Evolutionary conservation across 2,113 vertebrate species (phyloP).

Genomic region (Pimephales promelas): DNA sequence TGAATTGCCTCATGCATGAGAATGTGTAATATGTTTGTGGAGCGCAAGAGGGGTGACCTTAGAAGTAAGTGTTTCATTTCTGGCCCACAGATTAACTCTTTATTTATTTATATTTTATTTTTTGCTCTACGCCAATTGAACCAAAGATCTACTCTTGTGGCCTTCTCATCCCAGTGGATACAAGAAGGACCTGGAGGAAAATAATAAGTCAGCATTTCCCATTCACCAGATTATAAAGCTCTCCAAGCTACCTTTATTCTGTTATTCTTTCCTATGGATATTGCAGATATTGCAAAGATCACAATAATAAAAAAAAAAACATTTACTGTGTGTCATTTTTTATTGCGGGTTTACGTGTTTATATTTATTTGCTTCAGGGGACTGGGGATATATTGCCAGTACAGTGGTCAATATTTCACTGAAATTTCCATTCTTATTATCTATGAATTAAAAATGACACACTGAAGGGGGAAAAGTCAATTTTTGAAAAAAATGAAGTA

Average conservation of each 20-base stretch:
- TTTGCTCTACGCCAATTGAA: slow-evolving; percentile 7
- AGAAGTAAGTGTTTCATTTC: slow-evolving; percentile 46
- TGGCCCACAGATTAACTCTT: slow-evolving; percentile 45
- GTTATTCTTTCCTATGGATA: slow-evolving; percentile 3
- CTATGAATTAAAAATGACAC: neutral
- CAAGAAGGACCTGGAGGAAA: slow-evolving; percentile 3
- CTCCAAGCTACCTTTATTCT: slow-evolving; percentile 4
- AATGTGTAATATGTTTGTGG: slow-evolving; percentile 51
- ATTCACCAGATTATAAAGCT: slow-evolving; percentile 21
- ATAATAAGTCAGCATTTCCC: slow-evolving; percentile 36
- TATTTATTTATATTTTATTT: neutral
- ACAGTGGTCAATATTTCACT: neutral
- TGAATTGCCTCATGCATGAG: slow-evolving; percentile 55
- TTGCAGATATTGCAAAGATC: neutral
- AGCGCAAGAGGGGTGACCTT: slow-evolving; percentile 42
- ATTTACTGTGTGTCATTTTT: slow-evolving; percentile 20
- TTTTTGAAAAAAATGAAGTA: no score
- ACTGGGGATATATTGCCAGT: neutral
- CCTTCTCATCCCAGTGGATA: neutral
- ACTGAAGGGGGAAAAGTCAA: no score
- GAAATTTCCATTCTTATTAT: neutral
- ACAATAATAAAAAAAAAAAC: neutral
- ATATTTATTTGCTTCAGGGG: slow-evolving; percentile 14
- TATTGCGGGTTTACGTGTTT: slow-evolving; percentile 17
- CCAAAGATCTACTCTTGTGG: slow-evolving; percentile 37